Evolutionary conservation across 2,797 vertebrate species (phyloP).

Genomic region (Staurois parvus): DNA sequence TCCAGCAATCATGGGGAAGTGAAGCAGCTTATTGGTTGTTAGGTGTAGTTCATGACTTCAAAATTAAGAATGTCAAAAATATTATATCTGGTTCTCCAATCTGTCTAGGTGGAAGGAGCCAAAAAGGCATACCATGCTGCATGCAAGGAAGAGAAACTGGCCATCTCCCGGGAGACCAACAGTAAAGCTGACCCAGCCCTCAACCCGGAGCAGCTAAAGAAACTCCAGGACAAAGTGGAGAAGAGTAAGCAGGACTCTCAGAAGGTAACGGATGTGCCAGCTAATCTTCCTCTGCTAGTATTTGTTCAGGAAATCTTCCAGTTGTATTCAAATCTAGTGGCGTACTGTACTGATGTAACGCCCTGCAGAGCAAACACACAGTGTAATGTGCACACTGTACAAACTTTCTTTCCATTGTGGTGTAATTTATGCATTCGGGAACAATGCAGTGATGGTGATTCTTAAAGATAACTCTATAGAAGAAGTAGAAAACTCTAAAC

Average conservation of each 20-base stretch:
- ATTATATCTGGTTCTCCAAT: not conserved
- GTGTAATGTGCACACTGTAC: not conserved
- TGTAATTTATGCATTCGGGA: not conserved
- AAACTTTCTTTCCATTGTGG: not conserved
- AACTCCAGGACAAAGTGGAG: conserved; percentile 96
- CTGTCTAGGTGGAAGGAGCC: conserved; percentile 80
- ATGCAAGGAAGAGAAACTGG: conserved; percentile 96
- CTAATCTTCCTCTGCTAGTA: not conserved
- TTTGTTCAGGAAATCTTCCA: conserved; percentile 20
- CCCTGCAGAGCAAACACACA: conserved; percentile 44
- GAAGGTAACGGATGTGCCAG: conserved; percentile 79
- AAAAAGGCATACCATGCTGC: conserved; percentile 93
- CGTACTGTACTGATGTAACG: not conserved
- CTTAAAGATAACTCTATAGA: too few species aligned
- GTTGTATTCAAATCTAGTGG: not conserved
- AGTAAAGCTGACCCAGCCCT: conserved; percentile 92
- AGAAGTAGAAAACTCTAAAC: too few species aligned
- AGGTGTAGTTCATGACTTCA: too few species aligned
- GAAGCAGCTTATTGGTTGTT: too few species aligned
- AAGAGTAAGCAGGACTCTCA: conserved; percentile 94
- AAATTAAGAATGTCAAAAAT: too few species aligned
- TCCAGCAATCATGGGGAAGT: too few species aligned
- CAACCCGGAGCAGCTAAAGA: conserved; percentile 93
- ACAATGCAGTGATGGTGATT: not conserved
- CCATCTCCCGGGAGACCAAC: conserved; percentile 88